Base-by-base conservation (phyloP, 2,113 vertebrate species). In the Hipposideros armiger region DNA sequence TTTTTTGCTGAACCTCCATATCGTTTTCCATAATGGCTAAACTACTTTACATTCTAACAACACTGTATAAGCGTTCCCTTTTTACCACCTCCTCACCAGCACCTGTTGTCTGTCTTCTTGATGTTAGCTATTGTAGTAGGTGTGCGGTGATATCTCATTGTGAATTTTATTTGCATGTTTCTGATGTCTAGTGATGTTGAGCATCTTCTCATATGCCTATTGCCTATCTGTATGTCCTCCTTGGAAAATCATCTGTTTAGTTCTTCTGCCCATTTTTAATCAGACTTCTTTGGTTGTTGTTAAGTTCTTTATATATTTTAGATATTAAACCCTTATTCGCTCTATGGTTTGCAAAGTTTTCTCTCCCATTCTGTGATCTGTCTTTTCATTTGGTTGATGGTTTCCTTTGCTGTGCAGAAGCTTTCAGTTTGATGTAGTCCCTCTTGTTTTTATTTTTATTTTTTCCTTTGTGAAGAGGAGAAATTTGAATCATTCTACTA, bases 401-500 rank as follows among this genome's bases (percentile, higher is more conserved):
- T 50, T 84, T 66, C 4, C 30, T 67, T 83, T 50, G 30, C 42
- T 84, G 45, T 36, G 32, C 28, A 66, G 81, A 67, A 50, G 17
- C 0, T 66, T 47, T 66, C 10, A n/a, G 45, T 84, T 84, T 24
- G 19, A 67, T 50, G 20, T 50, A n/a, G 62, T 84, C 30, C 20
- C 45, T 50, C 30, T 80, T 26, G n/a, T 69, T 69, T 69, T 19
- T 30, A 64, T n/a, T 42, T 42, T 58, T 54, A 28, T 36, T 66
- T n/a, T n/a, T 32, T 40, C 5, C 26, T 82, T 84, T 83, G 40
- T 64, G 26, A 73, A 80, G 52, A 42, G 82, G 70, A 76, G 42
- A 83, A 87, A 87, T 82, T 88, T 93, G 56, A 70, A 86, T 92
- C 22, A 64, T 94, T 93, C 15, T 42, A 62, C 28, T 91, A 67